These are phyloP conservation scores for Cecropterus lyciades DNA, from an alignment of 1,140 invertebrate species.

Conservation along the genomic window DNA sequence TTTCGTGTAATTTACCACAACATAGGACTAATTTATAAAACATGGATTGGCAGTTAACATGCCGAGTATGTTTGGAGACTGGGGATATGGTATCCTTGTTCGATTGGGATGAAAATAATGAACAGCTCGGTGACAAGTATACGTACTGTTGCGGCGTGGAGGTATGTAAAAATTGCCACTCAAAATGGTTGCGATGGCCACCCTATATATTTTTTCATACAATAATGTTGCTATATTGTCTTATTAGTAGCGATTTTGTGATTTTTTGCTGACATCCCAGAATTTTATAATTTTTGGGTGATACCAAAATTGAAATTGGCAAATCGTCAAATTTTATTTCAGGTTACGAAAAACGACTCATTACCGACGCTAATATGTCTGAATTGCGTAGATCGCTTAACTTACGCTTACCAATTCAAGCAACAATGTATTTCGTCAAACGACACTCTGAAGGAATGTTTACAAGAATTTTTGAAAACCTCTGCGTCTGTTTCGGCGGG, in stretches of 20 bases:
- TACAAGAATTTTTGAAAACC: constrained; percentile 75
- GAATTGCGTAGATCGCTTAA: constrained; percentile 79
- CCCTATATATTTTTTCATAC: constrained; percentile 75
- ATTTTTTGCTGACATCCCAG: constrained; percentile 80
- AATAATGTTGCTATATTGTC: constrained; percentile 82
- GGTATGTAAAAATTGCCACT: constrained; percentile 81
- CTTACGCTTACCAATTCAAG: constrained; percentile 81
- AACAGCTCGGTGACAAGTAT: constrained; percentile 85
- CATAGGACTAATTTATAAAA: constrained; percentile 44
- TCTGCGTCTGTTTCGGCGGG: constrained; percentile 53
- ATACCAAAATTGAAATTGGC: constrained; percentile 23
- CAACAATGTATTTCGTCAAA: constrained; percentile 80
- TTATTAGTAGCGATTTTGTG: constrained; percentile 61
- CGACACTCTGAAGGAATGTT: constrained; percentile 80
- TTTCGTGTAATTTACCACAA: constrained; percentile 37
- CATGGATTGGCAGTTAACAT: constrained; percentile 85
- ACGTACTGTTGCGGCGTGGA: constrained; percentile 83
- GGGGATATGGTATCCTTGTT: constrained; percentile 84
- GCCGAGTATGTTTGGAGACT: constrained; percentile 84
- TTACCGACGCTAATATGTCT: constrained; percentile 81
- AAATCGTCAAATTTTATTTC: constrained; percentile 45
- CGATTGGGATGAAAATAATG: constrained; percentile 83
- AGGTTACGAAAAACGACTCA: constrained; percentile 78
- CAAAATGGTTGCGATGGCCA: constrained; percentile 84
- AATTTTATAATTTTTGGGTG: constrained; percentile 42